Base-by-base conservation (phyloP, 2,888 invertebrate species). In the Chaetogeoica ovagalla region DNA sequence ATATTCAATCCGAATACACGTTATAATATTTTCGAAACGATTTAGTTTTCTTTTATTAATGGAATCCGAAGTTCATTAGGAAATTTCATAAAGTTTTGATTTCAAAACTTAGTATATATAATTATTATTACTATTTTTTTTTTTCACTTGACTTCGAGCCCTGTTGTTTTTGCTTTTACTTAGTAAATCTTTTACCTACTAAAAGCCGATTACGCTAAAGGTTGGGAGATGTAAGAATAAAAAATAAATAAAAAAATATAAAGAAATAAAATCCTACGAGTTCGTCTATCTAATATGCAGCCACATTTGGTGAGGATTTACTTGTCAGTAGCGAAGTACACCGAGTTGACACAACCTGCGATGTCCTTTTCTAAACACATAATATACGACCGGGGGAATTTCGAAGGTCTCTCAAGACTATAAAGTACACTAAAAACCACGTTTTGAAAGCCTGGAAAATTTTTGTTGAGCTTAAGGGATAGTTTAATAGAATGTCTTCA, bases 261-360 rank as follows among this genome's bases (percentile, higher is more conserved):
- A 30, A 30, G 30, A 30, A 30, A 30, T 30, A 30, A 30, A 30
- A 30, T 30, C 30, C 30, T 65, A 65, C 11, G 55, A 43, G 55
- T 55, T 74, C 21, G 21, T 37, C 74, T 23, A 39, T 17, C 55
- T 55, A 30, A 21, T 17, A 65, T 21, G 63, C 21, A 57, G 57
- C 23, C 19, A 65, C 55, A 66, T 75, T 75, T 66, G 63, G 74
- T 21, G 23, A 75, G 65, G 74, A 75, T 75, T 75, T 75, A 75
- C 74, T 57, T 75, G 74, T 75, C 65, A 75, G 74, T 57, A 37
- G 57, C 19, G 57, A 74, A 74, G 74, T 74, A 65, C 39, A 75
- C 65, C 43, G 57, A 65, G 74, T 75, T 65, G 74, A 57, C 65
- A n/a, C 65, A 23, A 23, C 39, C 57, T 3, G 30, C 52, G 63